Conservation (phyloP, 2,888 invertebrate species). For the Zelleria hepariella region DNA sequence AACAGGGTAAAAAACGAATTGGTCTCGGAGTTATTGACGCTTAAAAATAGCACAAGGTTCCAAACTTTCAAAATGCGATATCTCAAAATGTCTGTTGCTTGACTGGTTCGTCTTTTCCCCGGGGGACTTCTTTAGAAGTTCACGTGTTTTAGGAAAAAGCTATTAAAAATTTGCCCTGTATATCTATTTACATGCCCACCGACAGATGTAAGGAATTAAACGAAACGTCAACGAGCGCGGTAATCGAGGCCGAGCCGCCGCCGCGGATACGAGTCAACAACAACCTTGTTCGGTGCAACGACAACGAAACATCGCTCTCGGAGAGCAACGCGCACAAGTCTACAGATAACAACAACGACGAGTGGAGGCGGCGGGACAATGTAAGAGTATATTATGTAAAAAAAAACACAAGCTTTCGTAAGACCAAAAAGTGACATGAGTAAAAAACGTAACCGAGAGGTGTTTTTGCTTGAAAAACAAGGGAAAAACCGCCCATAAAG, state of each 20-base stretch:
- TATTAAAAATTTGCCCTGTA: not conserved
- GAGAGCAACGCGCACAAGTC: slow-evolving; percentile 42
- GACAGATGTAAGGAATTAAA: slow-evolving; percentile 53
- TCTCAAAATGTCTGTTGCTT: too few relatives aligned
- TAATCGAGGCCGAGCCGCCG: slow-evolving; percentile 27
- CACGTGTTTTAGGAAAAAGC: not conserved
- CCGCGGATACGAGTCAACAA: slow-evolving; percentile 36
- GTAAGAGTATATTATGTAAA: slow-evolving; percentile 37
- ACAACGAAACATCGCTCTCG: slow-evolving; percentile 49
- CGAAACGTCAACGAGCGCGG: slow-evolving; percentile 42
- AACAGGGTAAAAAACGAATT: too few relatives aligned
- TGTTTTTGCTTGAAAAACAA: too few relatives aligned
- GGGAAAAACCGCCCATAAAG: too few relatives aligned
- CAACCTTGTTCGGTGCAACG: slow-evolving; percentile 39
- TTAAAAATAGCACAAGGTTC: too few relatives aligned
- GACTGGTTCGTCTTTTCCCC: too few relatives aligned
- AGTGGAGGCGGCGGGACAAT: slow-evolving; percentile 42
- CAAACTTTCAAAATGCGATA: too few relatives aligned
- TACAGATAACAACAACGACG: slow-evolving; percentile 50
- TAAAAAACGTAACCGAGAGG: too few relatives aligned
- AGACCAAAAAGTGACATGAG: too few relatives aligned
- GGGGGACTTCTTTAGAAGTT: too few relatives aligned
- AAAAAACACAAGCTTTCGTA: too few relatives aligned
- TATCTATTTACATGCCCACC: not conserved
- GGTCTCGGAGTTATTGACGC: too few relatives aligned